Evolutionary conservation across 2,888 invertebrate species (phyloP), one percentile per base, ranked within the genome.

Genomic region (Lumbricus terrestris): DNA sequence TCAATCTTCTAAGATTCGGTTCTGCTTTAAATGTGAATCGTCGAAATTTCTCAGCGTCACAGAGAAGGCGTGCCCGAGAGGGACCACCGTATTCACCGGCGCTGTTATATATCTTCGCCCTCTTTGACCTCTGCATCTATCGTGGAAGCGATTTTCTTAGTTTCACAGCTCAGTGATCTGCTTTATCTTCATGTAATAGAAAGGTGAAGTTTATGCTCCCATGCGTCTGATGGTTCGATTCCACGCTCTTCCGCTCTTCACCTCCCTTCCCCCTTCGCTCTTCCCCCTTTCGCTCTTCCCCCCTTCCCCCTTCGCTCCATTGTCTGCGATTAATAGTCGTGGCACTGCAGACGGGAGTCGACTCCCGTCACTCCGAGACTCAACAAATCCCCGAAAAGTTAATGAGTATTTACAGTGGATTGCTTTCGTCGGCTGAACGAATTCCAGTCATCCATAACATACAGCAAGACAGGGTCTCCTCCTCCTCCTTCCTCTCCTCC

Each of bases 241-340:
- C n/a, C 69, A n/a, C 29, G 69, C 47, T 29, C 69, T 69, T n/a
- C 69, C n/a, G 29, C 69, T 69, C 69, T n/a, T n/a, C n/a, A n/a
- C n/a, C n/a, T n/a, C n/a, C n/a, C n/a, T n/a, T n/a, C n/a, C n/a
- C n/a, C n/a, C n/a, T n/a, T n/a, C n/a, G n/a, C n/a, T n/a, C n/a
- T n/a, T n/a, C n/a, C n/a, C n/a, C n/a, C n/a, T n/a, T n/a, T n/a
- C n/a, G n/a, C n/a, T n/a, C n/a, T n/a, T n/a, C n/a, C n/a, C n/a
- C n/a, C n/a, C n/a, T n/a, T 69, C 29, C 69, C 29, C 13, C 69
- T 69, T 69, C 8, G 69, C 69, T 69, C n/a, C 29, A n/a, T 69
- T n/a, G 69, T 69, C 69, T 69, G n/a, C n/a, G 69, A 69, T 69
- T 69, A 69, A 69, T 69, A 69, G 69, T 69, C 69, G 69, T 69